Conservation (phyloP, 2,797 vertebrate species). For the Pseudocheirus occidentalis region DNA sequence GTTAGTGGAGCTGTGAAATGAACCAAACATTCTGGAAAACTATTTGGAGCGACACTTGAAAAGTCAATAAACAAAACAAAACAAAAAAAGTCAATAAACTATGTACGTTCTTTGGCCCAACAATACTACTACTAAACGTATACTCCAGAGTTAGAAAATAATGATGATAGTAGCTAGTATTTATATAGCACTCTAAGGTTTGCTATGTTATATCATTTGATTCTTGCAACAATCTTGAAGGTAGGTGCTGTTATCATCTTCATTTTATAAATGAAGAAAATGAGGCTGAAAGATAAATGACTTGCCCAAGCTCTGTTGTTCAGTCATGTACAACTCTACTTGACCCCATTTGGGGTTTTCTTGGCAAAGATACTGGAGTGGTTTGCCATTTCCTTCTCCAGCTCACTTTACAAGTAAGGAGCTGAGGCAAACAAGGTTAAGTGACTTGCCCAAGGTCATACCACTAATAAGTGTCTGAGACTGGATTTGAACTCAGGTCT, state of each 20-base stretch:
- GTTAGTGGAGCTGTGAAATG: neutral
- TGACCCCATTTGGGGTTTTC: neutral
- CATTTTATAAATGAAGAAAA: neutral
- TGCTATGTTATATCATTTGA: neutral
- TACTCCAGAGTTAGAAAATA: neutral
- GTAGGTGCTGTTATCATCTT: neutral
- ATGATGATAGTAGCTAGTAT: neutral
- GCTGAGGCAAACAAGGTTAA: neutral
- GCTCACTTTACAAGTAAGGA: neutral
- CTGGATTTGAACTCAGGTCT: neutral
- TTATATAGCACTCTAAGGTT: neutral
- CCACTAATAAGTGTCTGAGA: neutral
- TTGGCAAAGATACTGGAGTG: neutral
- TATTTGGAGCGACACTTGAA: neutral
- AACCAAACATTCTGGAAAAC: neutral
- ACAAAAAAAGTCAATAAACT: neutral
- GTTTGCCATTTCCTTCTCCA: neutral
- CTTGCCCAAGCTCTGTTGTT: neutral
- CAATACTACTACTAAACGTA: neutral
- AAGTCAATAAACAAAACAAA: neutral
- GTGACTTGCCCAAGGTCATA: neutral
- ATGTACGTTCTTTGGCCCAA: neutral
- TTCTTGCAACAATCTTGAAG: neutral
- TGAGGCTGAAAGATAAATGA: neutral
- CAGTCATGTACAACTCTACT: neutral